A percentile compares a stretch with the other conserved stretches of the same genome.
Evolutionary conservation across 2,888 invertebrate species (phyloP).

Genomic region (Zhuqinia jingwanae): DNA sequence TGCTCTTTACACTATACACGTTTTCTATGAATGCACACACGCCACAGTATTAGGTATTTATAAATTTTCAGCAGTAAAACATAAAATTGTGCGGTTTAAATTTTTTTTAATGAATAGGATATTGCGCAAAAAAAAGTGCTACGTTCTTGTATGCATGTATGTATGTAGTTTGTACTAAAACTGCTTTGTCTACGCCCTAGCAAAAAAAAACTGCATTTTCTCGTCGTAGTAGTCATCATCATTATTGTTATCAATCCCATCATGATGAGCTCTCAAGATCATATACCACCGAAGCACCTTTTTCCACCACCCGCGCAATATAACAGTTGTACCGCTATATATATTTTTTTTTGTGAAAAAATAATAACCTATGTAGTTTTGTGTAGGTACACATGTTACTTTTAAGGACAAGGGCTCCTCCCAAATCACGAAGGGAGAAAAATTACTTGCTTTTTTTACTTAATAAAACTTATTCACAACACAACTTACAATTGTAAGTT

Average conservation of each 20-base stretch:
- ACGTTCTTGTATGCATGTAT: too few relatives aligned
- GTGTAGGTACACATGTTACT: neutral
- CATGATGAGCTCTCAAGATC: neutral
- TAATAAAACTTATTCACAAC: neutral
- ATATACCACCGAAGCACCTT: neutral
- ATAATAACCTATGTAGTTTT: neutral
- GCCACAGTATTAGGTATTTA: too few relatives aligned
- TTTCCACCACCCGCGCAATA: neutral
- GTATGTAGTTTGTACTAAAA: too few relatives aligned
- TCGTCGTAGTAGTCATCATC: too few relatives aligned
- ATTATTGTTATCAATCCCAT: too few relatives aligned
- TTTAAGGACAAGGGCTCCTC: slow-evolving; percentile 37
- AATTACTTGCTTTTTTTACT: neutral
- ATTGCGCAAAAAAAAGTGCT: too few relatives aligned
- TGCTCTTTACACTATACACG: too few relatives aligned
- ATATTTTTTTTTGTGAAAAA: neutral
- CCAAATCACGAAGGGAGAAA: neutral
- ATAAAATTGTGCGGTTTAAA: too few relatives aligned
- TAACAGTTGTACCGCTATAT: neutral
- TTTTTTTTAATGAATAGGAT: too few relatives aligned
- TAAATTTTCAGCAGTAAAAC: too few relatives aligned
- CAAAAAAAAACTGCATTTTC: neutral
- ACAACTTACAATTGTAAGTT: too few relatives aligned
- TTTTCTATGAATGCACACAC: too few relatives aligned
- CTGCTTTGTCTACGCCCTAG: neutral